These are phyloP conservation scores for Pocillopora grandis DNA, from an alignment of 92 coral and sea anemone species.

Conservation along the genomic window DNA sequence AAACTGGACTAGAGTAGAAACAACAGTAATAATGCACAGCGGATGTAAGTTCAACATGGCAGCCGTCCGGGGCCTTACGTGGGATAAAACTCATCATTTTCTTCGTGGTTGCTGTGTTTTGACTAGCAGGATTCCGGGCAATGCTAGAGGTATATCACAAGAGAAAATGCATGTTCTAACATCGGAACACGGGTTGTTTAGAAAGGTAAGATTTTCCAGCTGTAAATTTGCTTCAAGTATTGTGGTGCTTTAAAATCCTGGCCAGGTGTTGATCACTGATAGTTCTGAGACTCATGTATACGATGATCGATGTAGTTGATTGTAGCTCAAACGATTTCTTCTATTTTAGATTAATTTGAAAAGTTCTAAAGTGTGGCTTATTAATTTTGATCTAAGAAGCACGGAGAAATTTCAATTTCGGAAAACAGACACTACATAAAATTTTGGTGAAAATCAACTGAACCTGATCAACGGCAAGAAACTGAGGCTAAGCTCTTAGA, in stretches of 20 bases:
- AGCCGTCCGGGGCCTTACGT: not conserved
- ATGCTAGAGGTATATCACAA: not conserved
- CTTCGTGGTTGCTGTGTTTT: not conserved
- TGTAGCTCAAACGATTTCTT: too few species aligned
- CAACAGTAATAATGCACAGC: slow-evolving; percentile 30
- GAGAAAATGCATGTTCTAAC: not conserved
- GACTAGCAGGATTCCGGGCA: not conserved
- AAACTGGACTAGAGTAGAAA: not conserved
- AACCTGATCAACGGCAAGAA: too few species aligned
- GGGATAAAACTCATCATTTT: not conserved
- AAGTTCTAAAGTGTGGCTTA: too few species aligned
- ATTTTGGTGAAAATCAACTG: too few species aligned
- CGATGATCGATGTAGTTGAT: too few species aligned
- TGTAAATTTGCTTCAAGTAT: not conserved
- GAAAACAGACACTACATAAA: too few species aligned
- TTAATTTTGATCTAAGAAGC: too few species aligned
- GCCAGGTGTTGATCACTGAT: not conserved
- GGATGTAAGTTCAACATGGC: slow-evolving; percentile 29
- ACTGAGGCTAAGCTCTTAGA: too few species aligned
- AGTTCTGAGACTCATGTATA: too few species aligned
- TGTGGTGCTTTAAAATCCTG: not conserved
- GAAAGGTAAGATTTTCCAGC: not conserved
- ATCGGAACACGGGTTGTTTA: not conserved
- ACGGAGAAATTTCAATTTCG: too few species aligned
- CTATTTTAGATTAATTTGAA: too few species aligned